Evolutionary conservation across 64 coral and sea anemone genomes (phyloP).

Genomic region (Astreopora myriophthalma): DNA sequence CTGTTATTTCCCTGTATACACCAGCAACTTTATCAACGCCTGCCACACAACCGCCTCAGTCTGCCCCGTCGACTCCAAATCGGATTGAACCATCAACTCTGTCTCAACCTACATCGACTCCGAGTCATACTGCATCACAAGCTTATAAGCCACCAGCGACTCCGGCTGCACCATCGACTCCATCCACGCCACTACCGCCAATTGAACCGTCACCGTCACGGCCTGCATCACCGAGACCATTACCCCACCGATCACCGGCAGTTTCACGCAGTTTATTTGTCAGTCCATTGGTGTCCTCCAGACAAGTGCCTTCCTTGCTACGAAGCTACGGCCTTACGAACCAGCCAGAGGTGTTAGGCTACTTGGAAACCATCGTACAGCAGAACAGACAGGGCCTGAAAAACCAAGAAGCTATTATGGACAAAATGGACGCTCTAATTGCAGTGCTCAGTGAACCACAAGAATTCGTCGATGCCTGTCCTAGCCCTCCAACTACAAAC

Average conservation of each 20-base stretch:
- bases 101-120: too few species aligned
- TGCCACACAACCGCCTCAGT: background rate
- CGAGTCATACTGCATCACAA: too few species aligned
- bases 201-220: background rate
- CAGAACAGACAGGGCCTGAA: background rate
- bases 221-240: background rate
- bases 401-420: background rate
- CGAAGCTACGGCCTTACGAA: background rate
- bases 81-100: too few species aligned
- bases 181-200: background rate
- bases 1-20: background rate
- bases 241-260: background rate
- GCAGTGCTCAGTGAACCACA: background rate
- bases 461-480: background rate
- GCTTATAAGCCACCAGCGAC: background rate
- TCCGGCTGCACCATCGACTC: background rate
- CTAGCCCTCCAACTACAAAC: background rate
- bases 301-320: background rate
- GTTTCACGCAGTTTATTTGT: background rate
- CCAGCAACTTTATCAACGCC: background rate
- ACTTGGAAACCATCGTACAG: background rate
- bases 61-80: background rate
- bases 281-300: background rate
- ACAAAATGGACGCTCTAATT: background rate
- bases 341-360: background rate